A percentile compares a stretch with the other conserved stretches of the same genome.
Conservation (phyloP, 2,888 invertebrate species). For the Geotrupes spiniger region DNA sequence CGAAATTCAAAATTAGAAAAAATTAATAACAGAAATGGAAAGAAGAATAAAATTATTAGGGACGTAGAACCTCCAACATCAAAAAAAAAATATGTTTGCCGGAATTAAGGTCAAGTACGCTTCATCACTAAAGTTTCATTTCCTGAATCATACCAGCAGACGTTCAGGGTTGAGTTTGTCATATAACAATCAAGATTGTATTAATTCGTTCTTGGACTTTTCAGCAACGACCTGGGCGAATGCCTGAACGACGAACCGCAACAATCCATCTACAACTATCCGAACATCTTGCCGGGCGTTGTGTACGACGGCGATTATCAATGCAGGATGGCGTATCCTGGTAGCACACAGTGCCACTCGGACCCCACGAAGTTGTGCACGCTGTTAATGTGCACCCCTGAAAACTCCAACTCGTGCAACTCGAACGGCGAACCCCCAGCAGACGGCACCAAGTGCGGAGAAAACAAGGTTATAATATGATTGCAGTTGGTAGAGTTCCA, state of each 20-base stretch:
- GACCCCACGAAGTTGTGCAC: slow-evolving; percentile 49
- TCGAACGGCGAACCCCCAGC: slow-evolving; percentile 59
- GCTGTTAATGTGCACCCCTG: slow-evolving; percentile 53
- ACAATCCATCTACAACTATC: slow-evolving; percentile 53
- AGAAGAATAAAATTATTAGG: no score
- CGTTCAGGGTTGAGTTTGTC: no score
- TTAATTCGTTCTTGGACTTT: slow-evolving; percentile 6
- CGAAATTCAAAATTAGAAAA: no score
- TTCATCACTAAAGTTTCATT: no score
- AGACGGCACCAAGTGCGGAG: slow-evolving; percentile 65
- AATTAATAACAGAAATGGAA: no score
- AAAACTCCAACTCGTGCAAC: no score
- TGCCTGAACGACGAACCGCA: slow-evolving; percentile 64
- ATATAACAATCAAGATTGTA: no score
- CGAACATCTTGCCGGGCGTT: slow-evolving; percentile 61
- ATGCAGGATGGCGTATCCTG: slow-evolving; percentile 51
- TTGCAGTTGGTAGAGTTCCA: no score
- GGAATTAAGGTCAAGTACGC: no score
- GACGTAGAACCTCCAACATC: no score
- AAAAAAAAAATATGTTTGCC: no score
- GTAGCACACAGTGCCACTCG: slow-evolving; percentile 38
- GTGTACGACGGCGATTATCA: slow-evolving; percentile 66
- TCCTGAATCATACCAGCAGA: no score
- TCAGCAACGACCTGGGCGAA: slow-evolving; percentile 62
- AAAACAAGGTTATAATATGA: slow-evolving; percentile 53